Conservation (phyloP, 2,797 vertebrate genomes). For the Galaxias olidus region DNA sequence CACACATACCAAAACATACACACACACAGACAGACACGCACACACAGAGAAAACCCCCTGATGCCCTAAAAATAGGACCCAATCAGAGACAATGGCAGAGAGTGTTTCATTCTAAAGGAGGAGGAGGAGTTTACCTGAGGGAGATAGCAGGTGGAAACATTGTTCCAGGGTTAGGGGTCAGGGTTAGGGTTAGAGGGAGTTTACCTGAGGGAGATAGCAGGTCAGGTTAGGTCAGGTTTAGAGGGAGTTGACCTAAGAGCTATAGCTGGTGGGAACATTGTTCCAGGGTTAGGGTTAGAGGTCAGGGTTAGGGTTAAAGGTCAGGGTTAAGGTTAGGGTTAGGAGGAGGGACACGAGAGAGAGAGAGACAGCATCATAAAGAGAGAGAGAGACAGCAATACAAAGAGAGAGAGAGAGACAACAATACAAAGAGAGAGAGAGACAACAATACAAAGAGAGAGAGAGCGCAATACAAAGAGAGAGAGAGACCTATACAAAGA, state of each 20-base stretch:
- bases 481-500: background rate
- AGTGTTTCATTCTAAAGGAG: too few relatives aligned
- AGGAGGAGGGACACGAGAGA: background rate
- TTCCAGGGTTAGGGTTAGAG: background rate
- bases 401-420: background rate
- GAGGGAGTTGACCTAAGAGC: too few relatives aligned
- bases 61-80: too few relatives aligned
- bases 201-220: background rate
- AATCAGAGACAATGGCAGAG: too few relatives aligned
- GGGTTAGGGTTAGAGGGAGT: background rate
- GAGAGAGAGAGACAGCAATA: background rate
- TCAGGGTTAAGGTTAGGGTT: background rate
- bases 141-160: too few relatives aligned
- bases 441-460: background rate
- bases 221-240: too few relatives aligned
- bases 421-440: background rate
- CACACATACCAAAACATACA: too few relatives aligned
- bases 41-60: too few relatives aligned
- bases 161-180: background rate
- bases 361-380: slow-evolving; percentile 5
- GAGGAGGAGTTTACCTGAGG: too few relatives aligned
- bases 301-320: background rate
- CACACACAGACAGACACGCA: too few relatives aligned
- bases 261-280: too few relatives aligned
- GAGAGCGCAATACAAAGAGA: background rate